Evolutionary conservation across 1,140 invertebrate genomes (phyloP).

Genomic region (Parapsyche elsis): DNA sequence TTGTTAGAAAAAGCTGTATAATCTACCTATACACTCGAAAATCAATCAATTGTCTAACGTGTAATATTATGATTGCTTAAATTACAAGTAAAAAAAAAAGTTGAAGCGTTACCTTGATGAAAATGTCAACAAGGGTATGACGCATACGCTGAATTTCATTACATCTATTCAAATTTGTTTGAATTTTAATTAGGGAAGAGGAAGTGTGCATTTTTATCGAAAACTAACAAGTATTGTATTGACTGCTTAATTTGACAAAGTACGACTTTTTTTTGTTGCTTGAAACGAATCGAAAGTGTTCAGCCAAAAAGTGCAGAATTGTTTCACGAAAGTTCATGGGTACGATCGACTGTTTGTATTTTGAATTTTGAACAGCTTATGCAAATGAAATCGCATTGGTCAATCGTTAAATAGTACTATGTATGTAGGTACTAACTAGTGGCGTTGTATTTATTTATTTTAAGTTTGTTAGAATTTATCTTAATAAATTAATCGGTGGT

Average conservation of each 20-base stretch:
- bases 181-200: not conserved
- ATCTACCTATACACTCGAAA: too few relatives aligned
- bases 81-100: too few relatives aligned
- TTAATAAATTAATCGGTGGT: too few relatives aligned
- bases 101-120: too few relatives aligned
- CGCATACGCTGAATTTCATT: not conserved
- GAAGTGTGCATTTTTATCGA: not conserved
- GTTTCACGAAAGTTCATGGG: slow-evolving; percentile 14
- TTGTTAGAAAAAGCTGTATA: too few relatives aligned
- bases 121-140: not conserved
- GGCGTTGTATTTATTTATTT: too few relatives aligned
- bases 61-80: too few relatives aligned
- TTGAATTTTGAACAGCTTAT: slow-evolving; percentile 17
- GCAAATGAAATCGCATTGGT: slow-evolving; percentile 3
- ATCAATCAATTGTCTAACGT: too few relatives aligned
- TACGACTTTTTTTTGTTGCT: too few relatives aligned
- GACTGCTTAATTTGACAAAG: not conserved
- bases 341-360: not conserved
- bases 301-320: not conserved
- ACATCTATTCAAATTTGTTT: not conserved
- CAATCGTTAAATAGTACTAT: not conserved
- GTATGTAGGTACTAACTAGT: too few relatives aligned
- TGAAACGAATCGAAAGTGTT: not conserved
- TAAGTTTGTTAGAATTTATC: too few relatives aligned
- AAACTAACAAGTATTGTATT: not conserved